A percentile compares a stretch with the other conserved stretches of the same genome.
These are phyloP conservation scores for Cichladusa arquata DNA, from an alignment of 2,113 vertebrate genomes.

Conservation along the genomic window DNA sequence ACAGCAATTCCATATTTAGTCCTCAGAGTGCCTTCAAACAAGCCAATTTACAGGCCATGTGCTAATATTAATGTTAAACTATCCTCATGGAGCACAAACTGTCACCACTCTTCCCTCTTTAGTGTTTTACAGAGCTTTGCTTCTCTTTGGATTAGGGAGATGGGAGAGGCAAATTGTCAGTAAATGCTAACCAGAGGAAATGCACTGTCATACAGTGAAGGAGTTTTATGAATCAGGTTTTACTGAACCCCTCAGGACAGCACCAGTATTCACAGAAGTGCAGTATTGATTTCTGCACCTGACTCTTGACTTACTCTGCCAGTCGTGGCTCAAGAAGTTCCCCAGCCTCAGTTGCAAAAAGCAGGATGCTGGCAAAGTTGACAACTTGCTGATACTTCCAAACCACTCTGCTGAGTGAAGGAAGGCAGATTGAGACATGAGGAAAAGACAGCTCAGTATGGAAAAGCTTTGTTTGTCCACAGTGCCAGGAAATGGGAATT, in stretches of 20 bases:
- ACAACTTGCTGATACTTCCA: not conserved
- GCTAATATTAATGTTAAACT: not conserved
- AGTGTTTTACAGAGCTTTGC: not conserved
- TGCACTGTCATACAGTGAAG: not conserved
- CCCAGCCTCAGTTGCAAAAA: not conserved
- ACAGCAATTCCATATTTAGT: not conserved
- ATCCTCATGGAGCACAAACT: not conserved
- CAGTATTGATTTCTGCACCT: not conserved
- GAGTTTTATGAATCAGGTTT: not conserved
- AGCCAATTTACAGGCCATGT: not conserved
- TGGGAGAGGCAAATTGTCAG: not conserved
- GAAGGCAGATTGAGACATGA: not conserved
- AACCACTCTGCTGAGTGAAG: fast-evolving
- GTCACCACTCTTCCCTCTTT: not conserved
- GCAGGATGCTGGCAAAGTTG: not conserved
- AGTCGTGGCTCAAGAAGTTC: not conserved
- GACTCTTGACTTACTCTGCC: not conserved
- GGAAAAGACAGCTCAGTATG: not conserved
- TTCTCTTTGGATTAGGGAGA: not conserved
- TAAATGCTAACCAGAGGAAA: not conserved
- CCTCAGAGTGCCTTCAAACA: not conserved
- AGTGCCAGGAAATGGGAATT: not conserved
- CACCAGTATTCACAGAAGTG: not conserved
- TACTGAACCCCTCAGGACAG: not conserved
- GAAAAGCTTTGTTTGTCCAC: not conserved